Percentiles rank a stretch among this genome's conserved stretches.
phyloP scores from a whole-genome alignment of 2,888 invertebrate genomes.

The Galeopsomyia nigrocyanea region DNA sequence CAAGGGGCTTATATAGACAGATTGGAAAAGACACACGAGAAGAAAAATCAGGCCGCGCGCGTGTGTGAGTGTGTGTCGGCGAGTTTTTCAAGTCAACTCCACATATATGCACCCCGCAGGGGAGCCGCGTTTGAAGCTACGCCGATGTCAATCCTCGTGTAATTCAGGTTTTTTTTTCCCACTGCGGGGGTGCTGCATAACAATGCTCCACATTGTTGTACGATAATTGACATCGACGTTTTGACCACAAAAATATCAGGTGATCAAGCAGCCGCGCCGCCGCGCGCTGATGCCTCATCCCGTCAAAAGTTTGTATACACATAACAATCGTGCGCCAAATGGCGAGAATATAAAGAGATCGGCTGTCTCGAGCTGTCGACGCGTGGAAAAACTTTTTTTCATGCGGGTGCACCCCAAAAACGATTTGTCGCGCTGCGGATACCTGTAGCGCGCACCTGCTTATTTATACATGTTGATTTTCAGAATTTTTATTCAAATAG shows the following conservation, averaged over 20 bases:
- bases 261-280: not conserved
- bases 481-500: too few species aligned
- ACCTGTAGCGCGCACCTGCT: too few species aligned
- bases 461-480: too few species aligned
- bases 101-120: slow-evolving; percentile 55
- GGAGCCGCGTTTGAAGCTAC: slow-evolving; percentile 57
- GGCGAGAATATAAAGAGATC: not conserved
- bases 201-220: slow-evolving; percentile 11
- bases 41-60: slow-evolving; percentile 36
- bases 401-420: too few species aligned
- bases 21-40: not conserved
- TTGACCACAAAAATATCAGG: slow-evolving; percentile 19
- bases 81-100: slow-evolving; percentile 54
- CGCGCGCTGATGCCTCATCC: not conserved
- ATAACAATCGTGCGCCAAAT: slow-evolving; percentile 22
- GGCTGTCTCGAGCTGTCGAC: not conserved
- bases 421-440: too few species aligned
- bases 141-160: slow-evolving; percentile 61
- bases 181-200: not conserved
- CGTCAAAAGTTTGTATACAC: not conserved
- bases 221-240: slow-evolving; percentile 32
- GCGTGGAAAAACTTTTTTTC: not conserved
- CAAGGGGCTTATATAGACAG: slow-evolving; percentile 19
- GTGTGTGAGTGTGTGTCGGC: slow-evolving; percentile 15
- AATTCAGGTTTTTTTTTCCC: slow-evolving; percentile 17